phyloP scores from a whole-genome alignment of 1,140 invertebrate species.

The Cecropterus lyciades region DNA sequence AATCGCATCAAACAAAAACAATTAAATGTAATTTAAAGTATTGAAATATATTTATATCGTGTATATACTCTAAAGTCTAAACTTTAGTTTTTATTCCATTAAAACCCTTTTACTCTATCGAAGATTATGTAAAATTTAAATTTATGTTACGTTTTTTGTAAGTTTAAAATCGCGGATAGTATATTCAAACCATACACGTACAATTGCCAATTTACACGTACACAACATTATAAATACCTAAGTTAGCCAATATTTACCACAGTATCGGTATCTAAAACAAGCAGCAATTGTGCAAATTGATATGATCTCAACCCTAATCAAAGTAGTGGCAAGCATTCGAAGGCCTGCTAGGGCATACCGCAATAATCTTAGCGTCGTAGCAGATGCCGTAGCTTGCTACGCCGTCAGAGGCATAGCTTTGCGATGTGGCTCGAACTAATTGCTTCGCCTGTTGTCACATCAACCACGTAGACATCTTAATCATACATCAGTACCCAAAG shows the following conservation, averaged over 20 bases:
- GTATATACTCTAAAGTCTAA: too few species aligned
- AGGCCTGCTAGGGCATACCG: conserved; percentile 21
- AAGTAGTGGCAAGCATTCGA: neutral
- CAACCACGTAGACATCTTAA: conserved; percentile 28
- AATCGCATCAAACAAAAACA: too few species aligned
- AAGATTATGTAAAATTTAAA: too few species aligned
- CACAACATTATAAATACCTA: too few species aligned
- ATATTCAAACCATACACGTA: too few species aligned
- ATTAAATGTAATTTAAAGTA: too few species aligned
- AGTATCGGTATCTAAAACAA: neutral
- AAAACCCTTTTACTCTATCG: too few species aligned
- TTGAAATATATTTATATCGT: too few species aligned
- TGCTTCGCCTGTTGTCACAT: conserved; percentile 21
- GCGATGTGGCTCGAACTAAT: conserved; percentile 26
- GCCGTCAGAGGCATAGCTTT: conserved; percentile 28
- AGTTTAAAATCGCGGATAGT: too few species aligned
- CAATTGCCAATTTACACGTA: too few species aligned
- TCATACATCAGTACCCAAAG: conserved; percentile 23
- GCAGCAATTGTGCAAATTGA: conserved; percentile 8
- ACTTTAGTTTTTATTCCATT: too few species aligned
- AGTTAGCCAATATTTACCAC: neutral
- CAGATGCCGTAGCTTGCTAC: conserved; percentile 27
- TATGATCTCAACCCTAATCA: neutral
- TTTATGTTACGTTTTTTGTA: too few species aligned
- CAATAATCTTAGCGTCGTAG: conserved; percentile 31